Evolutionary conservation across 2,888 invertebrate genomes (phyloP).

Genomic region (Nomada ruficornis): DNA sequence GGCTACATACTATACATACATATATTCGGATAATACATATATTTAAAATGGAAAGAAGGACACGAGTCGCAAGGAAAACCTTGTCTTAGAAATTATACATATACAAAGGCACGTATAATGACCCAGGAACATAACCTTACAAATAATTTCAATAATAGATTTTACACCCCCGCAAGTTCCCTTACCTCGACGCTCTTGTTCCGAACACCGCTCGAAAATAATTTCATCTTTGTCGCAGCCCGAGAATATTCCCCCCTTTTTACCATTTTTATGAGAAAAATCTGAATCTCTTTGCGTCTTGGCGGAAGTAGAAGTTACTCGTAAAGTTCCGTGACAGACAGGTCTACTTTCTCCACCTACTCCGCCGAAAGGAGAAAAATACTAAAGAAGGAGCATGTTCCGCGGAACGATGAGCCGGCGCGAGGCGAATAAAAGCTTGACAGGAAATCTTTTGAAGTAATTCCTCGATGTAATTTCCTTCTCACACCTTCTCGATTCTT

Average conservation of each 20-base stretch:
- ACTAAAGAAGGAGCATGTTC: background rate
- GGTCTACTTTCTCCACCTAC: background rate
- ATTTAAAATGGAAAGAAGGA: too few species aligned
- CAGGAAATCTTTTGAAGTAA: constrained; percentile 57
- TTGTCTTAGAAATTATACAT: background rate
- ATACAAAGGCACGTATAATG: too few species aligned
- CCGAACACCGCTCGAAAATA: constrained; percentile 13
- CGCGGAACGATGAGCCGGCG: background rate
- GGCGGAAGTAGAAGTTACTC: constrained; percentile 23
- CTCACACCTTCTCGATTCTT: background rate
- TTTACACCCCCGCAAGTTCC: background rate
- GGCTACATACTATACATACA: too few species aligned
- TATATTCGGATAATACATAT: too few species aligned
- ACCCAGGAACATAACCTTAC: too few species aligned
- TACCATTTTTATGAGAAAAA: constrained; percentile 41
- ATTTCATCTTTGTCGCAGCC: constrained; percentile 14
- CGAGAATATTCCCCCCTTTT: constrained; percentile 1
- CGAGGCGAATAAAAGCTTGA: constrained; percentile 28
- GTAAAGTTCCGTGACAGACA: constrained; percentile 30
- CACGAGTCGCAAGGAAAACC: background rate
- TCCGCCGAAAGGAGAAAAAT: background rate
- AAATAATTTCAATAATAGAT: too few species aligned
- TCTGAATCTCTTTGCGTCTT: constrained; percentile 20
- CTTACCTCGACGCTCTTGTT: background rate
- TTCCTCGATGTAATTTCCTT: constrained; percentile 54